Evolutionary conservation across 2,888 invertebrate genomes (phyloP).

Genomic region (Drosophila hamatofila): DNA sequence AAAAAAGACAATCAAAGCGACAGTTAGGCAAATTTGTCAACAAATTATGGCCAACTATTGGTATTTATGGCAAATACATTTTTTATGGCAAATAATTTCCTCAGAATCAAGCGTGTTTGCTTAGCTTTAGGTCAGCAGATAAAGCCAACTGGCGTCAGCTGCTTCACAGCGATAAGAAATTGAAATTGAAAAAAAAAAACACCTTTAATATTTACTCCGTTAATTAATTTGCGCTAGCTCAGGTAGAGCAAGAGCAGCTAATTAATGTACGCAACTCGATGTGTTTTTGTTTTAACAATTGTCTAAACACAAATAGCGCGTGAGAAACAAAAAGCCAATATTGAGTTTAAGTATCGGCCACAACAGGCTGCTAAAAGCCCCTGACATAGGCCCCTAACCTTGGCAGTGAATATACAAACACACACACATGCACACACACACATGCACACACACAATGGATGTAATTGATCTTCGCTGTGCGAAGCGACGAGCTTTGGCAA

Average conservation of each 20-base stretch:
- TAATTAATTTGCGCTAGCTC: conserved; percentile 37
- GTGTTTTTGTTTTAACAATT: conserved; percentile 63
- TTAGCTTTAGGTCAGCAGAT: background rate
- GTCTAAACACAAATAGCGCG: conserved; percentile 49
- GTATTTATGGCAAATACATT: background rate
- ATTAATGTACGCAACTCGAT: conserved; percentile 26
- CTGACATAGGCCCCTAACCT: conserved; percentile 25
- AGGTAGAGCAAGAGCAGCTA: conserved; percentile 21
- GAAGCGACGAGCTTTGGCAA: conserved; percentile 5
- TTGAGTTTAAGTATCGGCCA: conserved; percentile 47
- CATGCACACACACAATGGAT: background rate
- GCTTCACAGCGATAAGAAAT: conserved; percentile 30
- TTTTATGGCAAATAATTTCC: conserved; percentile 4
- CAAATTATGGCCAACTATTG: conserved; percentile 13
- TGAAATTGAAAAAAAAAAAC: background rate
- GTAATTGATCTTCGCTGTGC: conserved; percentile 23
- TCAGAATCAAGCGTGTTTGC: background rate
- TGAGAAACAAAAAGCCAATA: conserved; percentile 39
- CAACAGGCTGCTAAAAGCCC: conserved; percentile 42
- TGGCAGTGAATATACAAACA: conserved; percentile 27
- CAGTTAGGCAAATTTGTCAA: conserved; percentile 29
- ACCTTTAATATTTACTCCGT: conserved; percentile 27
- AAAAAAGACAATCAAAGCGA: conserved; percentile 18
- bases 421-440: background rate
- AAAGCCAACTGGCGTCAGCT: conserved; percentile 11